Conservation (phyloP, 2,113 vertebrate genomes). For the Blennius ocellaris region DNA sequence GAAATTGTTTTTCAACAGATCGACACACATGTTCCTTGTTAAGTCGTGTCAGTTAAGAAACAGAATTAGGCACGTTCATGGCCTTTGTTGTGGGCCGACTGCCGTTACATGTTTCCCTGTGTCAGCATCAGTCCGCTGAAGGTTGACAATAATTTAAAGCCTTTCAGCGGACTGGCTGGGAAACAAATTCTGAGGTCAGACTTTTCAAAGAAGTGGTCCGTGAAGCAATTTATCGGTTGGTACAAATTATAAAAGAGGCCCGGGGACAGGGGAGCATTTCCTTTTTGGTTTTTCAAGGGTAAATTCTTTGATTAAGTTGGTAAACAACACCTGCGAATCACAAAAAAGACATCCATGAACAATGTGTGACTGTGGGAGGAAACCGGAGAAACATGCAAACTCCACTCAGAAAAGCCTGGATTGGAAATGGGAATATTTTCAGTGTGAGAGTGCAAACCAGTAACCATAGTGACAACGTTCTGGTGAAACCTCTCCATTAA, state of each 20-base stretch:
- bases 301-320: conserved; percentile 20
- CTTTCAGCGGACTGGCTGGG: conserved; percentile 29
- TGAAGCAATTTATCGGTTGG: conserved; percentile 41
- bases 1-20: conserved; percentile 65
- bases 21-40: conserved; percentile 72
- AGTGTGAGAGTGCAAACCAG: too few relatives aligned
- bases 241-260: conserved; percentile 30
- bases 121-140: conserved; percentile 44
- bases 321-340: conserved; percentile 34
- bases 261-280: background rate
- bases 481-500: too few relatives aligned
- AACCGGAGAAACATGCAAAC: too few relatives aligned
- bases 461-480: too few relatives aligned
- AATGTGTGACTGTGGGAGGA: too few relatives aligned
- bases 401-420: too few relatives aligned
- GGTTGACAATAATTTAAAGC: conserved; percentile 46
- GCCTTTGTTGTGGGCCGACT: conserved; percentile 55
- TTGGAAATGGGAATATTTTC: too few relatives aligned
- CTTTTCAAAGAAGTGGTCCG: conserved; percentile 29
- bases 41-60: conserved; percentile 62
- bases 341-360: too few relatives aligned
- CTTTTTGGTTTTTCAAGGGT: conserved; percentile 13
- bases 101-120: conserved; percentile 37
- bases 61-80: conserved; percentile 61
- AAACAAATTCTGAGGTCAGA: conserved; percentile 48